These are phyloP conservation scores for Sinotaia quadrata DNA, from an alignment of 2,888 invertebrate genomes.

Conservation along the genomic window DNA sequence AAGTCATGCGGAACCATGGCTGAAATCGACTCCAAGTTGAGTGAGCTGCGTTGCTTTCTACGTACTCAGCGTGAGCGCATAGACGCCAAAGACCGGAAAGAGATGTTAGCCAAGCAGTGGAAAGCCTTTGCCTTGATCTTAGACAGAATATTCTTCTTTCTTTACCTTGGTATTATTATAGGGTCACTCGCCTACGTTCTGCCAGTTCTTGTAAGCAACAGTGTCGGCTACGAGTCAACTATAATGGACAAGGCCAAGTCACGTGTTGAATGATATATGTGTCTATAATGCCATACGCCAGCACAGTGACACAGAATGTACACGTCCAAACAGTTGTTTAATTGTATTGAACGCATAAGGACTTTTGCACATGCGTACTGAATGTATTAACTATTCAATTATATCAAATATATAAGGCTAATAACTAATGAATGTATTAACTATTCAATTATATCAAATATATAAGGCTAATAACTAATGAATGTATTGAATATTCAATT, in stretches of 20 bases:
- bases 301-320: no score
- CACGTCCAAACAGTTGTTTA: no score
- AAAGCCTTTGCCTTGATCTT: slow-evolving; percentile 66
- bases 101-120: slow-evolving; percentile 67
- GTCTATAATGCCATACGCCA: no score
- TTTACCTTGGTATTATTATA: slow-evolving; percentile 64
- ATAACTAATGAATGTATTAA: no score
- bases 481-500: no score
- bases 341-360: no score
- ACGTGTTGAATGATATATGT: no score
- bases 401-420: no score
- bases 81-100: slow-evolving; percentile 62
- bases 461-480: no score
- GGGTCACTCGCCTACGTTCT: slow-evolving; percentile 60
- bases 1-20: slow-evolving; percentile 35
- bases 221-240: slow-evolving; percentile 29
- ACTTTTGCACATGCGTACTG: no score
- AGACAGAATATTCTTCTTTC: slow-evolving; percentile 68
- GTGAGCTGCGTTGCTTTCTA: slow-evolving; percentile 55
- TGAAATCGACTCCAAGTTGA: slow-evolving; percentile 52
- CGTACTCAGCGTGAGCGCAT: slow-evolving; percentile 55
- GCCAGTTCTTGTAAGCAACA: slow-evolving; percentile 33
- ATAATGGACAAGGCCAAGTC: slow-evolving; percentile 32
- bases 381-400: no score
- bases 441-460: no score